A percentile compares a stretch with the other conserved stretches of the same genome.
phyloP scores from a whole-genome alignment of 2,797 vertebrate genomes.

The Ctenopoma kingsleyae region DNA sequence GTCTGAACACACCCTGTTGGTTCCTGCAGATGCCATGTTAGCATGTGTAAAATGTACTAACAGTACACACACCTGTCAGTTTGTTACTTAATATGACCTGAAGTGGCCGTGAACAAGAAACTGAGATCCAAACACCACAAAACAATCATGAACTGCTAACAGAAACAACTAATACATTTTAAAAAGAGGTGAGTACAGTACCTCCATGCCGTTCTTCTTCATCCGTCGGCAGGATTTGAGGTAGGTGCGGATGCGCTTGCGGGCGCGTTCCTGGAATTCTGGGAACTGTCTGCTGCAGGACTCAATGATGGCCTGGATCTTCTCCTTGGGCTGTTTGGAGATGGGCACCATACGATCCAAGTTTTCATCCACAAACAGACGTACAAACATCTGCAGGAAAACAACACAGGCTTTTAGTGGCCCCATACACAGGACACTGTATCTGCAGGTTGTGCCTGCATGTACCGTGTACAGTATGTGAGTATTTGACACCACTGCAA shows the following conservation, averaged over 20 bases:
- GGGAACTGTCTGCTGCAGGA: conserved; percentile 98
- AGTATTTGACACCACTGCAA: too few relatives aligned
- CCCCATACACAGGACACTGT: not conserved
- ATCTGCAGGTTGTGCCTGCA: too few relatives aligned
- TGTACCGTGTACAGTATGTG: too few relatives aligned
- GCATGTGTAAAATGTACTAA: not conserved
- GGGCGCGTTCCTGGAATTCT: conserved; percentile 96
- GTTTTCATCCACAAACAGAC: conserved; percentile 98
- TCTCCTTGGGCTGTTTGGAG: conserved; percentile 99
- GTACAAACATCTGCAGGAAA: conserved; percentile 75
- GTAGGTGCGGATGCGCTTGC: conserved; percentile 98
- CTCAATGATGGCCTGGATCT: conserved; percentile 99
- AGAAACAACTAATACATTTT: too few relatives aligned
- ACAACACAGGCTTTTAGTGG: not conserved
- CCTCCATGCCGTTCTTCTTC: conserved; percentile 98
- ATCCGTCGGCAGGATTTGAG: conserved; percentile 99
- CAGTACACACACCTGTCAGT: not conserved
- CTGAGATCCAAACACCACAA: too few relatives aligned
- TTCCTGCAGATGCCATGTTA: too few relatives aligned
- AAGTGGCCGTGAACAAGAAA: not conserved
- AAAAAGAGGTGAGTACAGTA: conserved; percentile 44
- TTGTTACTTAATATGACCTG: not conserved
- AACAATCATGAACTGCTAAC: too few relatives aligned
- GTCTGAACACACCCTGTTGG: conserved; percentile 8
- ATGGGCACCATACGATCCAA: conserved; percentile 98